Evolutionary conservation across 2,797 vertebrate genomes (phyloP).

Genomic region (Ficedula albicollis): DNA sequence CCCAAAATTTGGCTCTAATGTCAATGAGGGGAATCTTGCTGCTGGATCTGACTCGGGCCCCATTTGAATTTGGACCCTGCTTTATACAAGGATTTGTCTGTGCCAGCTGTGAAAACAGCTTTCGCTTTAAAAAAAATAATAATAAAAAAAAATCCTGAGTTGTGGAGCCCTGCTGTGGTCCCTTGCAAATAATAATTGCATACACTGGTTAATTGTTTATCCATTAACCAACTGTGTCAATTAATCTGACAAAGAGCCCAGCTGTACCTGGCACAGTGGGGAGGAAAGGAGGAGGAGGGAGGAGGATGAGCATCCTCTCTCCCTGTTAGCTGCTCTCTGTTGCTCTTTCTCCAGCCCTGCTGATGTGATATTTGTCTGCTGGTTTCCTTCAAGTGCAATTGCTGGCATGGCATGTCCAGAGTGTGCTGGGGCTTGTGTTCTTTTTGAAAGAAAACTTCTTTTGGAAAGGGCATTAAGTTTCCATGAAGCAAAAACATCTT

Average conservation of each 20-base stretch:
- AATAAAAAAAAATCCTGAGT: background rate
- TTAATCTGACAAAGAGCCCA: background rate
- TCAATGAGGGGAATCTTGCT: rapidly evolving
- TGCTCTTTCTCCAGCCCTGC: background rate
- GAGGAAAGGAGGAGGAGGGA: background rate
- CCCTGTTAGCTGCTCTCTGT: background rate
- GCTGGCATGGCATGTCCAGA: rapidly evolving
- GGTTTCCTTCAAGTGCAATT: background rate
- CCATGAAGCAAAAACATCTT: background rate
- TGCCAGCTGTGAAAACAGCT: background rate
- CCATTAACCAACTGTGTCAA: slow-evolving; percentile 30
- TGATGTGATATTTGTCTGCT: background rate
- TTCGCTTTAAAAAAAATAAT: background rate
- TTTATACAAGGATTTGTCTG: background rate
- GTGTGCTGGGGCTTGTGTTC: background rate
- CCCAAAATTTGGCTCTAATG: background rate
- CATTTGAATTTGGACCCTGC: background rate
- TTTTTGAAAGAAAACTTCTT: background rate
- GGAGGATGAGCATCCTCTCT: background rate
- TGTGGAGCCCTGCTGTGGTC: background rate
- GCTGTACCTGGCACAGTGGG: slow-evolving; percentile 23
- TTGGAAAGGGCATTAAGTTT: background rate
- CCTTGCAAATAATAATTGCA: background rate
- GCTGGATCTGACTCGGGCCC: background rate
- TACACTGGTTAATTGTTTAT: slow-evolving; percentile 59